A percentile compares a stretch with the other conserved stretches of the same genome.
phyloP scores from a whole-genome alignment of 2,888 invertebrate genomes.

The Cheilosia scutellata region DNA sequence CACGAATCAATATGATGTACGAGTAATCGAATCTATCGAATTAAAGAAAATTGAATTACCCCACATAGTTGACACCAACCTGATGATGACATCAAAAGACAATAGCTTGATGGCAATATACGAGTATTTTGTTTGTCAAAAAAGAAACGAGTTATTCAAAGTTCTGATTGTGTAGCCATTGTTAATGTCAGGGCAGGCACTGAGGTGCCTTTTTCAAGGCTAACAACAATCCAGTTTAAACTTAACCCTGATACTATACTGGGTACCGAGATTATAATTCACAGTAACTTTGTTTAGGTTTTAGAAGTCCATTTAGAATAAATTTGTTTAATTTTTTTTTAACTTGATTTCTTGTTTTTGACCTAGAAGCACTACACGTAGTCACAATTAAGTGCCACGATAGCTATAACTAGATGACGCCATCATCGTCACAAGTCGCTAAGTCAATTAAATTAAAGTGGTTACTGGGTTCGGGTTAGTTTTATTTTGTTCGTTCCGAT shows the following conservation, averaged over 20 bases:
- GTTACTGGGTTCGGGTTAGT: constrained; percentile 27
- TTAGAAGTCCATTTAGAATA: not conserved
- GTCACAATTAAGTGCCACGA: not conserved
- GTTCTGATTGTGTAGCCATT: not conserved
- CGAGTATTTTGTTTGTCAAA: not conserved
- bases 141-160: not conserved
- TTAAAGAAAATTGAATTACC: constrained; percentile 65
- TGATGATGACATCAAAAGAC: not conserved
- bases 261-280: not conserved
- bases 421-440: constrained; percentile 66
- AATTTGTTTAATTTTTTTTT: constrained; percentile 15
- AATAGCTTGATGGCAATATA: not conserved
- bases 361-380: constrained; percentile 18
- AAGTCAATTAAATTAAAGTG: constrained; percentile 73
- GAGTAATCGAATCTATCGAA: constrained; percentile 57
- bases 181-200: not conserved
- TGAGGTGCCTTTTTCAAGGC: constrained; percentile 22
- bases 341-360: constrained; percentile 15
- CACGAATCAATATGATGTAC: constrained; percentile 52
- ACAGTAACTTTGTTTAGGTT: not conserved
- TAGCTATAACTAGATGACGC: constrained; percentile 48
- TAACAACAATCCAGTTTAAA: constrained; percentile 29
- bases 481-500: constrained; percentile 20
- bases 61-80: constrained; percentile 60
- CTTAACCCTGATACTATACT: constrained; percentile 9